These are phyloP conservation scores for Melanotaenia duboulayi DNA, from an alignment of 2,113 vertebrate genomes.

Conservation along the genomic window DNA sequence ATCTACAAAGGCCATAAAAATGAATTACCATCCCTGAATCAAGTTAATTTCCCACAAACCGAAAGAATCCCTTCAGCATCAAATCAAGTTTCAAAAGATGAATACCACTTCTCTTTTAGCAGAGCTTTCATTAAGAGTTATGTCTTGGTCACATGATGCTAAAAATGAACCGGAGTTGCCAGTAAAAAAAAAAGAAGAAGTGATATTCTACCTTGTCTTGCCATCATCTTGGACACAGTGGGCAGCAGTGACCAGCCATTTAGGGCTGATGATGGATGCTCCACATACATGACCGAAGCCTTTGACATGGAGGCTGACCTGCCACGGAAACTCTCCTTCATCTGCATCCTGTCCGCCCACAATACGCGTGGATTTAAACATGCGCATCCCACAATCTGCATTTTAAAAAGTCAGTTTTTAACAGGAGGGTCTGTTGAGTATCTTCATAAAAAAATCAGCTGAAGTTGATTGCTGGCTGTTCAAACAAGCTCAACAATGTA, in stretches of 20 bases:
- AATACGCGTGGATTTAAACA: slow-evolving; percentile 85
- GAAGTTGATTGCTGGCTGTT: slow-evolving; percentile 4
- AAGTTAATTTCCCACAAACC: too few species aligned
- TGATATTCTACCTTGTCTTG: slow-evolving; percentile 76
- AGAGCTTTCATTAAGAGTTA: too few species aligned
- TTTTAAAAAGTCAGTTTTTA: background rate
- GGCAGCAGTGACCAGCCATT: slow-evolving; percentile 92
- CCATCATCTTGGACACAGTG: slow-evolving; percentile 88
- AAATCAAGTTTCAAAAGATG: too few species aligned
- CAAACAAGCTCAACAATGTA: background rate
- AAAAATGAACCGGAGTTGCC: too few species aligned
- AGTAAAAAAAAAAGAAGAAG: too few species aligned
- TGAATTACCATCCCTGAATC: too few species aligned
- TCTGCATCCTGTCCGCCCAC: slow-evolving; percentile 89
- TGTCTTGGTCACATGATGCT: too few species aligned
- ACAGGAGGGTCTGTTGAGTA: background rate
- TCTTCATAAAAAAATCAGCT: slow-evolving; percentile 9
- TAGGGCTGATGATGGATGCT: slow-evolving; percentile 86
- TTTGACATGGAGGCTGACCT: slow-evolving; percentile 91
- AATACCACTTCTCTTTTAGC: too few species aligned
- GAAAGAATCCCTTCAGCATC: too few species aligned
- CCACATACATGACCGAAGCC: slow-evolving; percentile 88
- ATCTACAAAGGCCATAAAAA: too few species aligned
- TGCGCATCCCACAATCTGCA: slow-evolving; percentile 88
- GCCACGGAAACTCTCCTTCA: slow-evolving; percentile 93